A percentile compares a stretch with the other conserved stretches of the same genome.
Evolutionary conservation across 2,888 invertebrate species (phyloP).

Genomic region (Aradus depressus): DNA sequence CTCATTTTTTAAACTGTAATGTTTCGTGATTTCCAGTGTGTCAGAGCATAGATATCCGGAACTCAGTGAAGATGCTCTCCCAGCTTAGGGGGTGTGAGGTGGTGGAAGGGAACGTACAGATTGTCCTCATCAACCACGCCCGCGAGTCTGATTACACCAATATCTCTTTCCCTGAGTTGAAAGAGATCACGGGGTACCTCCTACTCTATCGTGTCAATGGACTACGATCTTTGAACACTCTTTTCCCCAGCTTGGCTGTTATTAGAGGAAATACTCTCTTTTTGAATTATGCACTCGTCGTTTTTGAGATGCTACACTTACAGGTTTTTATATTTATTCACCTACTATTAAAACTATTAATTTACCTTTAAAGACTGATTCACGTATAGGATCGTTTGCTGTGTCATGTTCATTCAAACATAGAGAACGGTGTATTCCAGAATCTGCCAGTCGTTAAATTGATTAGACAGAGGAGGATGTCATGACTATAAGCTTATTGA

Average conservation of each 20-base stretch:
- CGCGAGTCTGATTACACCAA: constrained; percentile 41
- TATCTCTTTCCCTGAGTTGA: constrained; percentile 54
- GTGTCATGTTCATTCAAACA: too few relatives aligned
- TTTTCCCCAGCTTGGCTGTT: constrained; percentile 82
- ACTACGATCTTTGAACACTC: constrained; percentile 52
- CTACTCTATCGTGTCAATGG: constrained; percentile 67
- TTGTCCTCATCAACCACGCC: constrained; percentile 52
- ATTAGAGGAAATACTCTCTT: constrained; percentile 72
- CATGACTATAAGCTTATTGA: too few relatives aligned
- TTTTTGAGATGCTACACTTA: constrained; percentile 57
- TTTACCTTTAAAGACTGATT: too few relatives aligned
- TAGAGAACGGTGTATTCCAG: too few relatives aligned
- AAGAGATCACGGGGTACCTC: constrained; percentile 75
- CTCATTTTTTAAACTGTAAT: too few relatives aligned
- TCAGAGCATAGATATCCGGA: constrained; percentile 47
- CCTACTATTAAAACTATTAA: too few relatives aligned
- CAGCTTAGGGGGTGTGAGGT: constrained; percentile 55
- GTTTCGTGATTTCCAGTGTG: constrained; percentile 40
- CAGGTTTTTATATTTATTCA: too few relatives aligned
- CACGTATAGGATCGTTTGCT: too few relatives aligned
- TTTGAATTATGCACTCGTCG: constrained; percentile 66
- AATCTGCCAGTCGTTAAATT: too few relatives aligned
- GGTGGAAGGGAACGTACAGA: constrained; percentile 65
- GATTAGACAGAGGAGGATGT: too few relatives aligned
- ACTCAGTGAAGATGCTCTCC: constrained; percentile 38